Percentiles rank a stretch among this genome's conserved stretches.
Evolutionary conservation across 2,888 invertebrate species (phyloP).

Genomic region (Drosophila ezoana): DNA sequence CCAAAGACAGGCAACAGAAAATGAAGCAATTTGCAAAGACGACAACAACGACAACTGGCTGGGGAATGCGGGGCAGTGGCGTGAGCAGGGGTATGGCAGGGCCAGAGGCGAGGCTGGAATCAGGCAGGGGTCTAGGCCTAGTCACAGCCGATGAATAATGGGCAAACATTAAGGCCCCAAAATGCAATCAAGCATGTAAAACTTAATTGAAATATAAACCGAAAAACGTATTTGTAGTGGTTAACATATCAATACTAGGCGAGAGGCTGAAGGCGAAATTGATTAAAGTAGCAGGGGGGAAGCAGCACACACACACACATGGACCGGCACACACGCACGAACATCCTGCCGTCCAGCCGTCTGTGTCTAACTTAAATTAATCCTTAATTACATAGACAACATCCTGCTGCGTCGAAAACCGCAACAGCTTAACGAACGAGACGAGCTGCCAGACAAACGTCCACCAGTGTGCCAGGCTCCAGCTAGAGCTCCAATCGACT

Average conservation of each 20-base stretch:
- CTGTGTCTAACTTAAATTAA: conserved; percentile 81
- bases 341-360: conserved; percentile 33
- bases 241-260: conserved; percentile 71
- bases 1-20: conserved; percentile 44
- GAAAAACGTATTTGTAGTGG: conserved; percentile 70
- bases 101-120: background rate
- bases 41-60: conserved; percentile 16
- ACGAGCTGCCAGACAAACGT: conserved; percentile 72
- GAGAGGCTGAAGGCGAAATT: conserved; percentile 28
- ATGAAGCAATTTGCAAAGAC: conserved; percentile 71
- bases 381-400: conserved; percentile 84
- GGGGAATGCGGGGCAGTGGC: background rate
- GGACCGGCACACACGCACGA: background rate
- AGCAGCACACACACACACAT: background rate
- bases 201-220: conserved; percentile 79
- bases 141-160: conserved; percentile 71
- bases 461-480: conserved; percentile 12
- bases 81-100: no score
- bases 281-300: conserved; percentile 41
- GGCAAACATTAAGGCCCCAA: conserved; percentile 70
- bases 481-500: background rate
- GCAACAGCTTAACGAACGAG: conserved; percentile 82
- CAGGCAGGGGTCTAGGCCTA: conserved; percentile 56
- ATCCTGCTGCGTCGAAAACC: conserved; percentile 81
- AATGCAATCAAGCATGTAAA: conserved; percentile 79